Base-by-base conservation (phyloP, 2,113 vertebrate species). In the Clupea harengus region DNA sequence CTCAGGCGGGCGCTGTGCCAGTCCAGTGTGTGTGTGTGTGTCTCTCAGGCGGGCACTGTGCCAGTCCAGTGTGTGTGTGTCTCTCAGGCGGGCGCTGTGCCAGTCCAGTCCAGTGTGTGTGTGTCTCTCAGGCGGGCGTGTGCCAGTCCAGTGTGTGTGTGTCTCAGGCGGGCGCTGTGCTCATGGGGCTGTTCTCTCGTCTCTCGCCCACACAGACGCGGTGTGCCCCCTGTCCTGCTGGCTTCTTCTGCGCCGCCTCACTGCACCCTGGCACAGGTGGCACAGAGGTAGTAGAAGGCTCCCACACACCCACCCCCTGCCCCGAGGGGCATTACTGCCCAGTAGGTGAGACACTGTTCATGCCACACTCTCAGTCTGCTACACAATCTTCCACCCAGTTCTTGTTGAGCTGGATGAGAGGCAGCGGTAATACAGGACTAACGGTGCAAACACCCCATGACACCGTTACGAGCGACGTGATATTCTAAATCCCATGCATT, bases 321-420 rank as follows among this genome's bases (percentile, higher is more conserved):
- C 94, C 94, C 10, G 88, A 91, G 89, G 96, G 96, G 87, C 92
- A 96, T 89, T 96, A 94, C 85, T 96, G 96, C 87, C 94, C 94
- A 84, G 57, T 92, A 92, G 96, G 95, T 49, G 11, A 11, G 47
- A 1, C 47, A 49, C 47, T 10, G 47, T 49, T 9, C 1, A 1
- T 49, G 47, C 47, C 47, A 49, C 8, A 2, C 6, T 8, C 8
- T 49, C 8, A 2, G 8, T 8, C 8, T 49, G 39, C 47, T 10
- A 11, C 47, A 8, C 47, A 49, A 49, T 8, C 47, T 49, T 8
- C 47, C 47, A 49, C 47, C 8, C 8, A 49, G 47, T 49, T 49
- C 47, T 49, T 11, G 9, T 9, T 49, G 47, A 49, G 47, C 9
- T 49, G 47, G 47, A 49, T 49, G 47, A 11, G 47, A 49, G 47